Evolutionary conservation across 2,113 vertebrate genomes (phyloP).

Genomic region (Otocyon megalotis): DNA sequence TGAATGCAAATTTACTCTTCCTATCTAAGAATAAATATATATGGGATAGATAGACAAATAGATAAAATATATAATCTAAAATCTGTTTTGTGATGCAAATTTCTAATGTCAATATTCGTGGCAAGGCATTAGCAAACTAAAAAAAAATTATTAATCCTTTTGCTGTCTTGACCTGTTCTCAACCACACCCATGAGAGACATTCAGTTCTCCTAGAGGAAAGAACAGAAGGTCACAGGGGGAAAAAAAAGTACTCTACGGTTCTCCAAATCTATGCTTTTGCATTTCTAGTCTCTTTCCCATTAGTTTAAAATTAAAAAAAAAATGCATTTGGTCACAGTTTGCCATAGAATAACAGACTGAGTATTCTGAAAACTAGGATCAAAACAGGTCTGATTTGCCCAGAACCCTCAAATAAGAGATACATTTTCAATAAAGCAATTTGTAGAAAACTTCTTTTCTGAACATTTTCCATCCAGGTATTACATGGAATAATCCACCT

Average conservation of each 20-base stretch:
- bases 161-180: not conserved
- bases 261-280: not conserved
- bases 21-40: not conserved
- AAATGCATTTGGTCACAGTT: not conserved
- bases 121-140: not conserved
- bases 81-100: not conserved
- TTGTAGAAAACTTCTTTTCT: not conserved
- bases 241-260: not conserved
- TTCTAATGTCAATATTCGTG: constrained; percentile 1
- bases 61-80: not conserved
- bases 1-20: not conserved
- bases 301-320: not conserved
- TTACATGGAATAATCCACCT: not conserved
- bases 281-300: not conserved
- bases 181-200: not conserved
- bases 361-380: not conserved
- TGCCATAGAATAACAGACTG: not conserved
- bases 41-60: not conserved
- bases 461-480: not conserved
- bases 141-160: not conserved
- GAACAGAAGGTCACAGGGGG: not conserved
- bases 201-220: not conserved
- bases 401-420: not conserved
- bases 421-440: not conserved
- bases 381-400: not conserved